Base-by-base conservation (phyloP, 1,140 invertebrate species). In the Laupala kohalensis region DNA sequence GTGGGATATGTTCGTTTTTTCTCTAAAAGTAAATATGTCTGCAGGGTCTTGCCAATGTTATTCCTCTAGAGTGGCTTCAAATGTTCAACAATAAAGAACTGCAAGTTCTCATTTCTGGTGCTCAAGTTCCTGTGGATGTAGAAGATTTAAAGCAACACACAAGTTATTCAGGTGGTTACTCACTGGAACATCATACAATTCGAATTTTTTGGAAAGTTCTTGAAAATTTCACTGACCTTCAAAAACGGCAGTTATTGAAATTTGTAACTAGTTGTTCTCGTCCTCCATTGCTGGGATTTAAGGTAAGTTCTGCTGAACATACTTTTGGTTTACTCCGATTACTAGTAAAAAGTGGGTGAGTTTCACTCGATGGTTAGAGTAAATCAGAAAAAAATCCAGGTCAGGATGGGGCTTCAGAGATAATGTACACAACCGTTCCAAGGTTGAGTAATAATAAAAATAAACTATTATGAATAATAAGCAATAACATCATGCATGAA, bases 231-330 rank as follows among this genome's bases (percentile, higher is more conserved):
- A 90, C 86, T 73, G 94, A 97, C 80, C 83, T 87, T 26, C 91
- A 97, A 78, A 89, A 91, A 70, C 84, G 94, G 69, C 90, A 95
- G 76, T 80, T 99, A 15, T 81, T 99, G 0, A 97, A 97, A 81
- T 99, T 99, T 86, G 95, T 98, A 5, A 99, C 97, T 1, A 97
- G 95, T 78, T 98, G 95, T 77, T 98, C 96, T 0, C 81, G 95
- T 75, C 95, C 96, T n/a, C 97, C 97, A 5, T 83, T 98, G n/a
- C 82, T 98, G 25, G 97, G 97, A 19, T 99, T 98, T 78, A 98
- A 96, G 87, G 94, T 92, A 80, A 73, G 67, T 29, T 23, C 4
- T n/a, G n/a, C n/a, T n/a, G n/a, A n/a, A n/a, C n/a, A n/a, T n/a
- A n/a, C n/a, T n/a, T n/a, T n/a, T n/a, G n/a, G n/a, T n/a, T n/a